Evolutionary conservation across 2,113 vertebrate genomes (phyloP), one percentile per base, ranked within the genome.

Genomic region (Coryphaenoides rupestris): DNA sequence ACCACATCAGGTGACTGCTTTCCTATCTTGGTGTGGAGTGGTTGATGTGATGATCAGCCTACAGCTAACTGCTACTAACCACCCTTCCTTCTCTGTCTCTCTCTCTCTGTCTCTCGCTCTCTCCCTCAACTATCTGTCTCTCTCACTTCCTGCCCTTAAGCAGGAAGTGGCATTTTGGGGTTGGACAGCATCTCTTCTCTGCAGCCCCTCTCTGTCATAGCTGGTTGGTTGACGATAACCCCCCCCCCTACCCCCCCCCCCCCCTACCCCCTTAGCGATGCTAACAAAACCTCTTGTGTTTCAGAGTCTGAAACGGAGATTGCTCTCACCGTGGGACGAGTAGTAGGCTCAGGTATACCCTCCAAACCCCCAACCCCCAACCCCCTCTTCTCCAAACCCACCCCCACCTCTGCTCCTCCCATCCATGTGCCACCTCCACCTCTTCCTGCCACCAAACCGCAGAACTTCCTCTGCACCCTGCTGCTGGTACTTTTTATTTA

Each of bases 311-410:
- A 92, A 89, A 86, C 89, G 82, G 94, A 95, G 86, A 88, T 90
- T 88, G 81, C 90, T 89, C 89, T 92, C 95, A 90, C 86, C 93
- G 93, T 76, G 93, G 95, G 95, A 98, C 94, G 77, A 80, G 88
- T 92, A 63, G 82, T 95, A 95, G 94, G 92, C 93, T 90, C 95
- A 98, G 96, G 96, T 98, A 98, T 93, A 91, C 87, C 73, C 76
- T 81, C 84, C 66, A 83, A 72, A 62, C 74, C 46, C 70, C 15
- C 65, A 45, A 60, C 22, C 7, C 26, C n/a, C 52, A 46, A 1
- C 15, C 9, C 7, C 45, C 53, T 7, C 33, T 5, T 62, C 6
- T 22, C 13, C n/a, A n/a, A 55, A 17, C 16, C 28, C 7, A 57
- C 19, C 16, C n/a, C n/a, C n/a, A n/a, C n/a, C n/a, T n/a, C n/a